These are phyloP conservation scores for Myzus persicae DNA, from an alignment of 1,140 invertebrate species.

Conservation along the genomic window DNA sequence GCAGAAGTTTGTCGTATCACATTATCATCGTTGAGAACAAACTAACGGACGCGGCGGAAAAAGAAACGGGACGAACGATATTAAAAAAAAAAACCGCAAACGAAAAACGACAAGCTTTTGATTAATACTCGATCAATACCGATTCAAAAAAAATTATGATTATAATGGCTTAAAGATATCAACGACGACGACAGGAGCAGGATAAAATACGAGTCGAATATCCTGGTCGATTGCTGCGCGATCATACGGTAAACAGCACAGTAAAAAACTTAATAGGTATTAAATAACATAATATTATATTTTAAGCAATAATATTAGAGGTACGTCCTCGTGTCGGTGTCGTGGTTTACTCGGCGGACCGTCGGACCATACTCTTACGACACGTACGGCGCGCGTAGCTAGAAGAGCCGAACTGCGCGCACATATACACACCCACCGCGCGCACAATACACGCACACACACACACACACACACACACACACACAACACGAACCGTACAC, in stretches of 20 bases:
- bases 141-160: neutral
- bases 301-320: neutral
- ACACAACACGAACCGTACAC: neutral
- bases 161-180: neutral
- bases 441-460: neutral
- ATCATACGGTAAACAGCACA: neutral
- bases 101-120: neutral
- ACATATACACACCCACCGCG: neutral
- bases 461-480: neutral
- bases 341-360: neutral
- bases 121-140: neutral
- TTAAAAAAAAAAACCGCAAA: neutral
- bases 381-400: neutral
- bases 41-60: neutral
- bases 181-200: neutral
- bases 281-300: neutral
- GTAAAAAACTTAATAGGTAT: neutral
- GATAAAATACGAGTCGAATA: too few relatives aligned
- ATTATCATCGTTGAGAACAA: neutral
- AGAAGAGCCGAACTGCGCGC: constrained; percentile 19
- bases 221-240: too few relatives aligned
- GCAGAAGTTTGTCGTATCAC: neutral
- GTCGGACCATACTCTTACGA: neutral
- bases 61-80: neutral
- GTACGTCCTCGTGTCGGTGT: neutral